Evolutionary conservation across 1,140 invertebrate genomes (phyloP).

Genomic region (Araneus ventricosus): DNA sequence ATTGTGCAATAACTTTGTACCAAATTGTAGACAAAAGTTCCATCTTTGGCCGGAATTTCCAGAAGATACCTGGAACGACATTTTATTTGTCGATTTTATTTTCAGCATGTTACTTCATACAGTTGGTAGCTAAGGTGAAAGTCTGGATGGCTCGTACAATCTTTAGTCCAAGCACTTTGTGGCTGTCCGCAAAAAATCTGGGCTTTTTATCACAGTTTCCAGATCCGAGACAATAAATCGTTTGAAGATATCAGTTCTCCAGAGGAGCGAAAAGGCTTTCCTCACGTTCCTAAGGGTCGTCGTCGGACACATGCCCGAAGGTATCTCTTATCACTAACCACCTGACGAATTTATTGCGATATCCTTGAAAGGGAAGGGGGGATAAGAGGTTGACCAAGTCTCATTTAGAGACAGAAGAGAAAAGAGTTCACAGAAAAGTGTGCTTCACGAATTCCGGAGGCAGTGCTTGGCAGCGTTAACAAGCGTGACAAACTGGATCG

Average conservation of each 20-base stretch:
- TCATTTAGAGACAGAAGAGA: neutral
- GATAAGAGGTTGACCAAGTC: neutral
- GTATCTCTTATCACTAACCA: neutral
- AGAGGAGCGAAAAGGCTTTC: neutral
- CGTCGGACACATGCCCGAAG: neutral
- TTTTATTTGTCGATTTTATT: no score
- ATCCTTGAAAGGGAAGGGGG: neutral
- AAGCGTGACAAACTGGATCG: no score
- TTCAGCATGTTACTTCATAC: no score
- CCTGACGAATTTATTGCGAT: conserved; percentile 30
- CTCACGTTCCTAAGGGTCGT: neutral
- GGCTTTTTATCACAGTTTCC: neutral
- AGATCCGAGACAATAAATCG: neutral
- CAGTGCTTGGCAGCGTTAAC: no score
- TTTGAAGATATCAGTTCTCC: neutral
- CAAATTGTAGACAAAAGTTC: no score
- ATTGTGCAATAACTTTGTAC: no score
- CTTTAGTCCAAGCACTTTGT: neutral
- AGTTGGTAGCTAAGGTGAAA: no score
- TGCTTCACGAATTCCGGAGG: neutral
- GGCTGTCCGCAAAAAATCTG: neutral
- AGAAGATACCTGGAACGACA: no score
- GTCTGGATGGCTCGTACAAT: no score
- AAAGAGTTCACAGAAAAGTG: neutral
- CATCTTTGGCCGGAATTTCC: no score